These are phyloP conservation scores for Alauda arvensis DNA, from an alignment of 2,797 vertebrate species.

Conservation along the genomic window DNA sequence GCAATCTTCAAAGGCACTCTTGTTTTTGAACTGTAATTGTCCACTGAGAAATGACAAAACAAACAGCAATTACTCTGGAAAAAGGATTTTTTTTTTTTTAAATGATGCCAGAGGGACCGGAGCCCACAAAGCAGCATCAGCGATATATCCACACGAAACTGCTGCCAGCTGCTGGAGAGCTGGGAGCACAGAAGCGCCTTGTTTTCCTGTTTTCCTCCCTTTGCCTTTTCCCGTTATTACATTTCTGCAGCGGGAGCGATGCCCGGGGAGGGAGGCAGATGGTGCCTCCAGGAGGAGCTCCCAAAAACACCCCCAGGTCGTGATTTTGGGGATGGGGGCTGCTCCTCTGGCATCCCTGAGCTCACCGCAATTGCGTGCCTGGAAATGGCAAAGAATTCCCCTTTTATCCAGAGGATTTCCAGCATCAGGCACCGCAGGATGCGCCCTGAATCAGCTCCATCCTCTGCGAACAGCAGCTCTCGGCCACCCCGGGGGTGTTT, in stretches of 20 bases:
- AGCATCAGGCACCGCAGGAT: fast-evolving
- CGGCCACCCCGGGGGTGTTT: neutral
- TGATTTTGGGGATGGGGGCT: fast-evolving
- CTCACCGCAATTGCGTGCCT: fast-evolving
- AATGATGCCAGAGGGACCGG: constrained; percentile 20
- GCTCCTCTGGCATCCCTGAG: neutral
- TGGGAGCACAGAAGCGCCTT: neutral
- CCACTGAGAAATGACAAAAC: constrained; percentile 61
- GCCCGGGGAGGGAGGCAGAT: neutral
- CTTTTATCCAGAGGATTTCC: neutral
- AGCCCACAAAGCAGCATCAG: constrained; percentile 2
- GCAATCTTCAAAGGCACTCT: neutral
- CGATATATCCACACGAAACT: neutral
- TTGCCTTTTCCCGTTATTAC: neutral
- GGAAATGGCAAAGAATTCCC: neutral
- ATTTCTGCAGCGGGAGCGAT: neutral
- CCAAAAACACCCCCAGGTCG: neutral
- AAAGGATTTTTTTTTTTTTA: no score
- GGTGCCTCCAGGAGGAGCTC: neutral
- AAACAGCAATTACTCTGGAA: constrained; percentile 60
- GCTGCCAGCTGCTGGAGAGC: constrained; percentile 7
- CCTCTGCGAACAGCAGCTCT: neutral
- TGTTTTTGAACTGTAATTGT: constrained; percentile 50
- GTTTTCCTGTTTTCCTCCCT: neutral
- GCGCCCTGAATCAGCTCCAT: neutral